phyloP scores from a whole-genome alignment of 2,888 invertebrate genomes.

The Aquatica leii region DNA sequence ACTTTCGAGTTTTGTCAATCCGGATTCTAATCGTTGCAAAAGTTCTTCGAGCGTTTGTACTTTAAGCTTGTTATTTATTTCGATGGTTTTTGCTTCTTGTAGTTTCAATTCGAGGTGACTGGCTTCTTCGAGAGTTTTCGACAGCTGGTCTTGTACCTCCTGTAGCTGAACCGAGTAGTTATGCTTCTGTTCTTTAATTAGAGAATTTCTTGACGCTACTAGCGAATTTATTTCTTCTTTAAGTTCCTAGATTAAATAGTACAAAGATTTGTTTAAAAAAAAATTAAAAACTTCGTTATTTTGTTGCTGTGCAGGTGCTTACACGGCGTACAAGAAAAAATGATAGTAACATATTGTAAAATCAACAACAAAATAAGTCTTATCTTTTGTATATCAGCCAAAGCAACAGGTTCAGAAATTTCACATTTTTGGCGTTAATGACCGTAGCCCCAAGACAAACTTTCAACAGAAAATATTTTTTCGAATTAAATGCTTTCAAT shows the following conservation, averaged over 20 bases:
- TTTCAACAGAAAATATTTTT: too few relatives aligned
- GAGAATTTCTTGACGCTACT: conserved; percentile 23
- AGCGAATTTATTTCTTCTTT: conserved; percentile 41
- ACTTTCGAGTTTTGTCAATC: conserved; percentile 59
- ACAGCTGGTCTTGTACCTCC: conserved; percentile 59
- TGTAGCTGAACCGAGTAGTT: conserved; percentile 59
- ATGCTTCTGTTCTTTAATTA: conserved; percentile 52
- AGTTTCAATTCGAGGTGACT: conserved; percentile 41
- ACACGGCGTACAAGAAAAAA: background rate
- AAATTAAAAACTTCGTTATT: too few relatives aligned
- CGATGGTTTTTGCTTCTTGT: conserved; percentile 42
- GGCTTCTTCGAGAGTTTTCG: conserved; percentile 49
- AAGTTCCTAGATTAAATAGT: conserved; percentile 31
- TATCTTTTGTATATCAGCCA: too few relatives aligned
- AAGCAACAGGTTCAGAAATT: too few relatives aligned
- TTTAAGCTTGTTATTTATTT: conserved; percentile 48
- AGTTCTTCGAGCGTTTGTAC: conserved; percentile 59
- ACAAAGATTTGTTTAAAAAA: too few relatives aligned
- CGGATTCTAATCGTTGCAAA: conserved; percentile 58
- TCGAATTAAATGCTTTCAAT: too few relatives aligned
- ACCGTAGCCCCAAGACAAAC: too few relatives aligned
- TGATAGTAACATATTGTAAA: too few relatives aligned
- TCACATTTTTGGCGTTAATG: too few relatives aligned
- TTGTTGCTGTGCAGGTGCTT: too few relatives aligned
- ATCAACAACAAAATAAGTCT: too few relatives aligned